Base-by-base conservation (phyloP, 2,113 vertebrate genomes). In the Lampris incognitus region DNA sequence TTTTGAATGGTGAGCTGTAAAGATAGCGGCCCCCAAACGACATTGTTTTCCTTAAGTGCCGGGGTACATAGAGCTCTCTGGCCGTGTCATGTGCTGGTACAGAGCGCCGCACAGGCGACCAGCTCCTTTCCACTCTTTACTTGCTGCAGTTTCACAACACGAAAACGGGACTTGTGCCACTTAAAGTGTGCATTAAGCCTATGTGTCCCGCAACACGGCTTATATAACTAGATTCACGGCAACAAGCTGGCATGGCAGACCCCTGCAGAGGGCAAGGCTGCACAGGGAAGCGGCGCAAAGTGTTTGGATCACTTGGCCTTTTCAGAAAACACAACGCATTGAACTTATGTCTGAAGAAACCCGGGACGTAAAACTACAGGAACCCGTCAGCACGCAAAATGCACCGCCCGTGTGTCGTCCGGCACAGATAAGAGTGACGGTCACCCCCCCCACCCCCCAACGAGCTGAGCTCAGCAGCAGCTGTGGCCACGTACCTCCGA, bases 401-500 rank as follows among this genome's bases (percentile, higher is more conserved):
- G 0, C 0, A 24, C 24, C 24, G 24, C 24, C 24, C 24, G 24
- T 24, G 24, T 24, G 24, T 24, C 24, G 24, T 24, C 24, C 24
- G 24, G 24, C 24, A 24, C 24, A 24, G 24, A 24, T 24, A 24
- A 24, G 24, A 24, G 24, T 24, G 24, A 24, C 24, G 24, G 24
- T 24, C 24, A 24, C 24, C 24, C 24, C 0, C 24, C 24, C 24
- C 24, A 24, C 24, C 24, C 24, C 24, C 24, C 24, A 24, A 24
- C 24, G 24, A 24, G 24, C 24, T 24, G 24, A 24, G 24, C 24
- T 24, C 24, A 24, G 24, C 24, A 24, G 24, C 24, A 24, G 24
- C 24, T 24, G 24, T 78, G 66, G 13, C 62, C 69, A 78, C 78
- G 4, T 96, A 98, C 98, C 96, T 90, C 97, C 98, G 81, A 99